A percentile compares a stretch with the other conserved stretches of the same genome.
These are phyloP conservation scores for Ceratina japonica DNA, from an alignment of 1,140 invertebrate species.

Conservation along the genomic window DNA sequence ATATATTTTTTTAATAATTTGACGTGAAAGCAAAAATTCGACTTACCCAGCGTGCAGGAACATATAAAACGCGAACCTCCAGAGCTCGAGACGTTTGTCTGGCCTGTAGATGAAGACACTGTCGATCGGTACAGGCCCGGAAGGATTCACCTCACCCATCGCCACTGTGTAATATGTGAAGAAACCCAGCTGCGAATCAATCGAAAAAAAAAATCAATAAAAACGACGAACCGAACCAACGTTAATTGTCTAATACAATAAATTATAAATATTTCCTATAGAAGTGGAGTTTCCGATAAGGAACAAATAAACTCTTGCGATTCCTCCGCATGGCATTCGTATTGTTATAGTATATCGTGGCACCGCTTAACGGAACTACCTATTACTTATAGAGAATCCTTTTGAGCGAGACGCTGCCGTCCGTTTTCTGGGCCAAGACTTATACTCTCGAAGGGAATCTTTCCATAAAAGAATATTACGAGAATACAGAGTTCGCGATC, in stretches of 20 bases:
- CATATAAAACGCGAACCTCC: constrained; percentile 97
- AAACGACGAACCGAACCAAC: neutral
- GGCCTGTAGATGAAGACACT: constrained; percentile 96
- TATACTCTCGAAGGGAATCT: constrained; percentile 13
- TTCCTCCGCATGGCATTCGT: neutral
- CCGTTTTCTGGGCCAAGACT: neutral
- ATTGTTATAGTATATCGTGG: neutral
- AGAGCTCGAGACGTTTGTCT: constrained; percentile 93
- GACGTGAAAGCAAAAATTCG: no score
- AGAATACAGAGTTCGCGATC: constrained; percentile 21
- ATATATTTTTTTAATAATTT: no score
- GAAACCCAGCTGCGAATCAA: constrained; percentile 89
- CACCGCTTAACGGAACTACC: neutral
- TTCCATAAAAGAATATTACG: constrained; percentile 40
- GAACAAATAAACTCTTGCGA: no score
- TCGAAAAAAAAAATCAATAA: constrained; percentile 11
- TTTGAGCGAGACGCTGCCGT: neutral
- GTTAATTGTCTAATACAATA: no score
- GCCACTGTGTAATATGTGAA: constrained; percentile 94
- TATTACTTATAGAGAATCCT: neutral
- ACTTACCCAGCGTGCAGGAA: constrained; percentile 95
- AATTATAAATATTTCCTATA: no score
- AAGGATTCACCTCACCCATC: constrained; percentile 89
- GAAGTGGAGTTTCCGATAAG: no score
- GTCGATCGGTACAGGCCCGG: constrained; percentile 94